Conservation (phyloP, 2,797 vertebrate species). For the Enteromius mattozi region DNA sequence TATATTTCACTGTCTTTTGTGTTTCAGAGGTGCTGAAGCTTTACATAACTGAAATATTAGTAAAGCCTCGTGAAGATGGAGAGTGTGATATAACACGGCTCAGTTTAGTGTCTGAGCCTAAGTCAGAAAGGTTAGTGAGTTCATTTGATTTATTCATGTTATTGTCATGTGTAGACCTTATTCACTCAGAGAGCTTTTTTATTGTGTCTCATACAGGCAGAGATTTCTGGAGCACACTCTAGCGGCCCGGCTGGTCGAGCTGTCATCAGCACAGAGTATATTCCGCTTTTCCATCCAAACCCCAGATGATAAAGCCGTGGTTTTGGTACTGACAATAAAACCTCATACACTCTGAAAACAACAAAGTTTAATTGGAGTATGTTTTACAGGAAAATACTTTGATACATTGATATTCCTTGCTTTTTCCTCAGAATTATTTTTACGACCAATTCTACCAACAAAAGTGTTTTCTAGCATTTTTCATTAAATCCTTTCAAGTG, state of each 20-base stretch:
- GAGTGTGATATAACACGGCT: conserved; percentile 58
- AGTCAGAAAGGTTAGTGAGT: background rate
- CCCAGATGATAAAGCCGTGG: conserved; percentile 81
- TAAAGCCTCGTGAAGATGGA: conserved; percentile 69
- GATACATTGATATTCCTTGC: background rate
- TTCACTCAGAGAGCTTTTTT: background rate
- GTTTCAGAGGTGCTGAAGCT: conserved; percentile 78
- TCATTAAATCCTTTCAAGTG: too few species aligned
- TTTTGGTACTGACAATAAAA: conserved; percentile 83
- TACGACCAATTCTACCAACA: too few species aligned
- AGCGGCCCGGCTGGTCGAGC: conserved; percentile 82
- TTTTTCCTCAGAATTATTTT: background rate
- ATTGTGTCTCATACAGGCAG: conserved; percentile 20
- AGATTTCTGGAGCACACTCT: conserved; percentile 83
- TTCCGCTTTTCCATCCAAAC: conserved; percentile 91
- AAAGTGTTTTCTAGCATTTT: background rate
- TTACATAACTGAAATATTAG: conserved; percentile 81
- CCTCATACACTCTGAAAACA: background rate
- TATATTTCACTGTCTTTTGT: background rate
- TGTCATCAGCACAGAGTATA: conserved; percentile 85
- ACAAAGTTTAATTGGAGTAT: background rate
- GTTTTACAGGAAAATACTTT: background rate
- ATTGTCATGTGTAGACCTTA: background rate
- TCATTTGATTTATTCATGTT: background rate
- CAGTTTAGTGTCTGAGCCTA: conserved; percentile 63